Conservation (phyloP, 2,113 vertebrate genomes). For the Crotalus helleri region DNA sequence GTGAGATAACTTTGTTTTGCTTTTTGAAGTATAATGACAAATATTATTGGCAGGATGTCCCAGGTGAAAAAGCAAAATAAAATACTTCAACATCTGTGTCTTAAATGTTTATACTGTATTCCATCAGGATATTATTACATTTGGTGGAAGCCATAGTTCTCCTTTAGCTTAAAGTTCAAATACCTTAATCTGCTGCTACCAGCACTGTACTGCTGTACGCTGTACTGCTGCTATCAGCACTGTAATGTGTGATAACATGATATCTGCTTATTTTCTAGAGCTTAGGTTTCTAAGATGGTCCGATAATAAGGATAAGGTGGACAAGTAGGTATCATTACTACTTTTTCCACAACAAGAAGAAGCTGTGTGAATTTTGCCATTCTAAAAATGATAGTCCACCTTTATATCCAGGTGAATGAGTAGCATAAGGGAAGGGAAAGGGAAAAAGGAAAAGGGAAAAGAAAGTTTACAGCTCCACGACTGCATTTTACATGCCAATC, state of each 20-base stretch:
- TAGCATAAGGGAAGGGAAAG: slow-evolving; percentile 11
- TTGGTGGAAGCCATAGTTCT: not conserved
- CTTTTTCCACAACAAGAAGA: slow-evolving; percentile 22
- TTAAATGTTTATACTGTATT: not conserved
- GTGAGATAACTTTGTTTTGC: not conserved
- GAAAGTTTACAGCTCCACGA: not conserved
- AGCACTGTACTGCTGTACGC: too few species aligned
- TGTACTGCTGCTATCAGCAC: not conserved
- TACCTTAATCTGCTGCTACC: not conserved
- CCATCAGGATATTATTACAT: slow-evolving; percentile 3
- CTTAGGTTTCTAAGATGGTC: not conserved
- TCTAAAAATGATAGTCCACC: not conserved
- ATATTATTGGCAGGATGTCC: not conserved
- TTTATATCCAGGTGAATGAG: slow-evolving; percentile 3
- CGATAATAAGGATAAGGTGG: not conserved
- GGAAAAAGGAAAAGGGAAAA: not conserved
- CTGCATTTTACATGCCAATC: not conserved
- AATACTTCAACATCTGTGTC: not conserved
- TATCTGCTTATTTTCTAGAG: slow-evolving; percentile 1
- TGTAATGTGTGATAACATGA: not conserved
- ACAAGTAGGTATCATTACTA: not conserved
- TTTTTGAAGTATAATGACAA: too few species aligned
- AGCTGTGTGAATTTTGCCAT: not conserved
- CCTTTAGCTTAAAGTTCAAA: not conserved
- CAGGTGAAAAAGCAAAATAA: not conserved